Conservation (phyloP, 2,888 invertebrate genomes). For the Athalia cordata region DNA sequence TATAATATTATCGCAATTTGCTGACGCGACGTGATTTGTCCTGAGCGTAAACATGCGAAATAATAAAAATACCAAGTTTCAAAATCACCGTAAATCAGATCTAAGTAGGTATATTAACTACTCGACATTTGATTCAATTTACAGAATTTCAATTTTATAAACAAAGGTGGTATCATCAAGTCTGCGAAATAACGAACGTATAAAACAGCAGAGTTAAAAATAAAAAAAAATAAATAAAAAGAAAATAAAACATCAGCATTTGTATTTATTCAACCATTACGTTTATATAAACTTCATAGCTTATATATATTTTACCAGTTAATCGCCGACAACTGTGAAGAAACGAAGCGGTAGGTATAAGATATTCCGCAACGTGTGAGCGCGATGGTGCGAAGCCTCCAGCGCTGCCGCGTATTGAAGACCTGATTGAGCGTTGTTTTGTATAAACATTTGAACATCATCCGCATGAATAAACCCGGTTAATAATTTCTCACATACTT, state of each 20-base stretch:
- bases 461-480: constrained; percentile 17
- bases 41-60: no score
- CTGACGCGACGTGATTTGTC: no score
- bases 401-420: constrained; percentile 2
- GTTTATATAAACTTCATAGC: constrained; percentile 19
- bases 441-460: background rate
- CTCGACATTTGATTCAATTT: no score
- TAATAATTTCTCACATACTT: background rate
- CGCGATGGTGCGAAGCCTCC: no score
- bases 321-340: constrained; percentile 14
- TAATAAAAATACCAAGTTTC: no score
- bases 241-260: background rate
- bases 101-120: no score
- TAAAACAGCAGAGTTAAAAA: background rate
- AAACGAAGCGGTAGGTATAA: background rate
- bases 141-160: no score
- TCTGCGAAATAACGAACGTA: no score
- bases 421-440: constrained; percentile 34
- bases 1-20: no score
- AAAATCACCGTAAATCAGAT: no score
- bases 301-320: background rate
- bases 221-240: constrained; percentile 21
- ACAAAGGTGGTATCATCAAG: no score
- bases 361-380: constrained; percentile 24
- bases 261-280: constrained; percentile 11